Evolutionary conservation across 2,113 vertebrate genomes (phyloP).

Genomic region (Burhinus oedicnemus): DNA sequence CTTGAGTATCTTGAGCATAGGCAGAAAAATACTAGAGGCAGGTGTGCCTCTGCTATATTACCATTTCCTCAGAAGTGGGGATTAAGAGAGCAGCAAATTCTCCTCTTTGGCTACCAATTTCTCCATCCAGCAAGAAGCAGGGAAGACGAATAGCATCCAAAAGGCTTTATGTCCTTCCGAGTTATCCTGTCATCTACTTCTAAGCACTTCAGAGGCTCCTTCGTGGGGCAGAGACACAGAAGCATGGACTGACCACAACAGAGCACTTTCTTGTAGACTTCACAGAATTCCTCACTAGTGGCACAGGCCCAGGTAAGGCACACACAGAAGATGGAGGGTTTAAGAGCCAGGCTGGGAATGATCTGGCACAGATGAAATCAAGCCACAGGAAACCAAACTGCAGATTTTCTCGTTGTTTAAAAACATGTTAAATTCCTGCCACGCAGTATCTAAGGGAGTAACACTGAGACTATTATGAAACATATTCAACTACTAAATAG

Average conservation of each 20-base stretch:
- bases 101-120: neutral
- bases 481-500: neutral
- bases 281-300: neutral
- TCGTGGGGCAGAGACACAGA: neutral
- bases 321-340: neutral
- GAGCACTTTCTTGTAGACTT: neutral
- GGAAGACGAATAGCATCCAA: neutral
- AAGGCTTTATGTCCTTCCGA: neutral
- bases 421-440: neutral
- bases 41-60: neutral
- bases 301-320: neutral
- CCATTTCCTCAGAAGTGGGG: neutral
- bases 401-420: neutral
- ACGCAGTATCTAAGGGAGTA: neutral
- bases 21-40: neutral
- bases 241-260: neutral
- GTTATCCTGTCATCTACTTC: neutral
- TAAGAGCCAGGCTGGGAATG: neutral
- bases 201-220: neutral
- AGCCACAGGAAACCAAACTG: neutral
- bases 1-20: neutral
- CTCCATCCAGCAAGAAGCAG: neutral
- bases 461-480: neutral
- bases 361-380: neutral
- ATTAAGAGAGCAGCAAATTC: neutral